Evolutionary conservation across 2,797 vertebrate genomes (phyloP), one percentile per base, ranked within the genome.

Genomic region (Enteromius radiatus): DNA sequence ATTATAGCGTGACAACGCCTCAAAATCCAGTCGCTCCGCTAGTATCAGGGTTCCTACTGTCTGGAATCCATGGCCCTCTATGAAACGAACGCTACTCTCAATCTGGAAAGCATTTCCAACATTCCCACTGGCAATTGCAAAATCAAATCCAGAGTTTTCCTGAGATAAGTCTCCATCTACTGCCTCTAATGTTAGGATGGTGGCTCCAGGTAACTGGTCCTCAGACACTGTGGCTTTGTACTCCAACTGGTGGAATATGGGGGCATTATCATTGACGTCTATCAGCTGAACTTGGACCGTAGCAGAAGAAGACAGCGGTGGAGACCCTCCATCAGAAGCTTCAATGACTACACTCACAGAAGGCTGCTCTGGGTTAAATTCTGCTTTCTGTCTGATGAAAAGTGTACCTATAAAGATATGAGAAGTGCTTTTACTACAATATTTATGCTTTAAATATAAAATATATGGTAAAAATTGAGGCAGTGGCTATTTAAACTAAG

Each of bases 251-350:
- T 96, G 94, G 91, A 99, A 99, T 64, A 90, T 93, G 0, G 98
- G 98, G 49, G 95, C 92, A 0, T 99, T 97, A 92, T 99, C 97
- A 0, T 99, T 99, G 86, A 98, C 92, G 10, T 99, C 98, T 74
- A 95, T 92, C 26, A 99, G 92, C 78, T 97, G 96, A 67, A 99
- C 94, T 8, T 98, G 97, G 81, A 99, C 94, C 0, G 95, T 97
- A 82, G 96, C 94, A 76, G 94, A 92, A 52, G 97, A 93, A 0
- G 94, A 95, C 56, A 98, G 95, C 1, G 95, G 86, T 23, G 98
- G 98, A 0, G 92, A 92, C 23, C 98, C 98, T 0, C 90, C 87
- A 79, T 99, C 98, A 0, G 91, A 69, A 28, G 98, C 98, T 90
- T 98, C 97, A 49, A 99, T 95, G 64, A 98, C 93, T 54, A 99